Evolutionary conservation across 2,888 invertebrate species (phyloP).

Genomic region (Folsomia candida): DNA sequence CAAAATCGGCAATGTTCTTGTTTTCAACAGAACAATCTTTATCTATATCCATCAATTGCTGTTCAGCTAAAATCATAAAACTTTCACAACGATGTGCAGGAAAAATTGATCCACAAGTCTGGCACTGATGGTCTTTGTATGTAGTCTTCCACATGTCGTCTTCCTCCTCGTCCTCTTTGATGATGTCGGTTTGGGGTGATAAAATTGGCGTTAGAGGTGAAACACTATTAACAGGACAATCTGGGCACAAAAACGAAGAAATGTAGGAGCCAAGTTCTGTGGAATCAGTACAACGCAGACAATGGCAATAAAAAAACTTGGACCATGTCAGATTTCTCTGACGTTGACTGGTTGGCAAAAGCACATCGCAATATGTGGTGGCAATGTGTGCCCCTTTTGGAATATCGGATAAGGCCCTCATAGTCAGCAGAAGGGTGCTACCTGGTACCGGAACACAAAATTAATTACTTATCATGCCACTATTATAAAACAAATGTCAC

Average conservation of each 20-base stretch:
- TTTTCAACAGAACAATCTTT: conserved; percentile 28
- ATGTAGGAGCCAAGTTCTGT: conserved; percentile 45
- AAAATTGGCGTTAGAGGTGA: conserved; percentile 15
- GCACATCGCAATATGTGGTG: conserved; percentile 49
- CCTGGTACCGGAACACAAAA: conserved; percentile 26
- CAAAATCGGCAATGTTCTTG: conserved; percentile 32
- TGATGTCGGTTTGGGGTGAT: background rate
- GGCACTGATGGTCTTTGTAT: conserved; percentile 17
- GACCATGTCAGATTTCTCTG: conserved; percentile 45
- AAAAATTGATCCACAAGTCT: conserved; percentile 7
- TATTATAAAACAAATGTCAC: background rate
- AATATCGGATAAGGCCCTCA: conserved; percentile 46
- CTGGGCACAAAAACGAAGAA: conserved; percentile 42
- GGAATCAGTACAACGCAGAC: conserved; percentile 44
- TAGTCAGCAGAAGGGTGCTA: conserved; percentile 34
- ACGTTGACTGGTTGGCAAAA: conserved; percentile 48
- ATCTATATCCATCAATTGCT: conserved; percentile 25
- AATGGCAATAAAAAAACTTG: conserved; percentile 48
- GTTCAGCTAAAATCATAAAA: conserved; percentile 20
- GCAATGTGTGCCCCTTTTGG: conserved; percentile 43
- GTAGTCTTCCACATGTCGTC: conserved; percentile 12
- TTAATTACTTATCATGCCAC: background rate
- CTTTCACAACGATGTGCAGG: conserved; percentile 23
- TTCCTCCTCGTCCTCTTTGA: background rate
- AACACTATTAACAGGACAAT: conserved; percentile 25